Percentiles rank a stretch among this genome's conserved stretches.
These are phyloP conservation scores for Melospiza georgiana DNA, from an alignment of 2,113 vertebrate genomes.

Conservation along the genomic window DNA sequence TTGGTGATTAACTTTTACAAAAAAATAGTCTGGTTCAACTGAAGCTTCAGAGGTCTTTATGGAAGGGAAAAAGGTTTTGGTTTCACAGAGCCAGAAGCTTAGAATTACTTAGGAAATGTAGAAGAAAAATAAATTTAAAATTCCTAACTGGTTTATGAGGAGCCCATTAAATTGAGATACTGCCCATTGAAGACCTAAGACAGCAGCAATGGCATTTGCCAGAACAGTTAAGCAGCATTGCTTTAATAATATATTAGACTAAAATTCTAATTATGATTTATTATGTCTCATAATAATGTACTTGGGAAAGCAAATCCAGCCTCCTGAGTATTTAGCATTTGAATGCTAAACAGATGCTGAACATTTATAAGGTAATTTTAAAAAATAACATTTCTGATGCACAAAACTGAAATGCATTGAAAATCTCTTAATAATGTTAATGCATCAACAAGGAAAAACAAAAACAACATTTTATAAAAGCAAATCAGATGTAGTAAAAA, in stretches of 20 bases:
- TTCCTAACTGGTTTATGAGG: neutral
- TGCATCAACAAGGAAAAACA: neutral
- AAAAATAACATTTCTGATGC: neutral
- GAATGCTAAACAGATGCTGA: neutral
- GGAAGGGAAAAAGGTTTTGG: neutral
- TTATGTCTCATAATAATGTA: neutral
- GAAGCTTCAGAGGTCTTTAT: neutral
- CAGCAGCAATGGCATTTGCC: constrained; percentile 10
- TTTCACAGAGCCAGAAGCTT: neutral
- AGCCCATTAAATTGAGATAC: constrained; percentile 14
- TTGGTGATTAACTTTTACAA: neutral
- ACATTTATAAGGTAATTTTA: neutral
- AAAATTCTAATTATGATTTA: constrained; percentile 39
- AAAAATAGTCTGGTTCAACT: neutral
- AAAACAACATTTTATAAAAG: neutral
- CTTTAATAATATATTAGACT: constrained; percentile 33
- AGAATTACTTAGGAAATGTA: neutral
- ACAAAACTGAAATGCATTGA: neutral
- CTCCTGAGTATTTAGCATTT: neutral
- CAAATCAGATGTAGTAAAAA: neutral
- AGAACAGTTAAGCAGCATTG: neutral
- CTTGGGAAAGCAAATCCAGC: constrained; percentile 14
- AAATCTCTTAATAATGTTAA: neutral
- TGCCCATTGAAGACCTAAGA: neutral
- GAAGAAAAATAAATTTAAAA: constrained; percentile 1